These are phyloP conservation scores for Drosophila leonis DNA, from an alignment of 2,888 invertebrate genomes.

Conservation along the genomic window DNA sequence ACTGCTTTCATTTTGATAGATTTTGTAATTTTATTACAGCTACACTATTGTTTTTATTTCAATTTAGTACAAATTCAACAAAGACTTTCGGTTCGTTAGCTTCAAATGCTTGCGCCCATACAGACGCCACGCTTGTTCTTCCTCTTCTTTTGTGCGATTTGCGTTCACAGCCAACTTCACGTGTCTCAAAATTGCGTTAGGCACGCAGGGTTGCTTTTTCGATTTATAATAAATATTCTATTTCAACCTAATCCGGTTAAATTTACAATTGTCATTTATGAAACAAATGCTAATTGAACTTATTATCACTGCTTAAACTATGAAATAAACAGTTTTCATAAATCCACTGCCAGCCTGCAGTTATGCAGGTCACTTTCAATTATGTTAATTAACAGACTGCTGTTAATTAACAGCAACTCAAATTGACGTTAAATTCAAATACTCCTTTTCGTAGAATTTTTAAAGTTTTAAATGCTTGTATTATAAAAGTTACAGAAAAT, in stretches of 20 bases:
- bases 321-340: not conserved
- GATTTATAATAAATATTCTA: not conserved
- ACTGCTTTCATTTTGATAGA: conserved; percentile 63
- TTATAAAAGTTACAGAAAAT: not conserved
- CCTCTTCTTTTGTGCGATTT: conserved; percentile 17
- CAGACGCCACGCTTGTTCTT: conserved; percentile 69
- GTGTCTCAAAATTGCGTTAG: conserved; percentile 22
- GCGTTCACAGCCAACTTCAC: conserved; percentile 33
- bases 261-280: not conserved
- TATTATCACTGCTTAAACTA: not conserved
- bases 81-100: conserved; percentile 51
- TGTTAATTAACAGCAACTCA: conserved; percentile 18
- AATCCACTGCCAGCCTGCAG: not conserved
- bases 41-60: not conserved
- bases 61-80: no score
- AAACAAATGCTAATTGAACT: not conserved
- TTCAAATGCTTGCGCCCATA: conserved; percentile 72
- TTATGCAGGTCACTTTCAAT: no score
- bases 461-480: conserved; percentile 1
- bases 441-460: not conserved
- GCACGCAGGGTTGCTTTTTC: conserved; percentile 6
- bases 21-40: conserved; percentile 10
- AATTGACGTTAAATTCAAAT: conserved; percentile 34
- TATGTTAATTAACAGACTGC: conserved; percentile 22
- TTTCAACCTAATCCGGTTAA: no score